phyloP scores from a whole-genome alignment of 1,140 invertebrate genomes.

The Chlorops oryzae region DNA sequence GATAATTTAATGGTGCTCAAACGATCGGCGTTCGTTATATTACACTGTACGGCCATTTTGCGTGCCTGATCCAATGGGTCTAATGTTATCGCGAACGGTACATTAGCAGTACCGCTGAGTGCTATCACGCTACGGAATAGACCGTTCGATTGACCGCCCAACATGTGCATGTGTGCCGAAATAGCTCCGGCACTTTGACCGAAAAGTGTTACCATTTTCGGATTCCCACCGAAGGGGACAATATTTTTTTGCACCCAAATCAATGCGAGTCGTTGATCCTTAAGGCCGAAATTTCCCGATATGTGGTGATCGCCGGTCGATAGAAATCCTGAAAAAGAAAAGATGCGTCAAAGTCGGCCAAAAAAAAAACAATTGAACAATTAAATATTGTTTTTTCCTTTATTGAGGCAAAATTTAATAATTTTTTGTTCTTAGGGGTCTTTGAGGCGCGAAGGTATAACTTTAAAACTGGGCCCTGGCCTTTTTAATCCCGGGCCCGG shows the following conservation, averaged over 20 bases:
- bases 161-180: slow-evolving; percentile 48
- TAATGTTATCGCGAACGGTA: slow-evolving; percentile 55
- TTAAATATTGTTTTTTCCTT: too few relatives aligned
- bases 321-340: slow-evolving; percentile 31
- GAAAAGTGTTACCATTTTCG: slow-evolving; percentile 53
- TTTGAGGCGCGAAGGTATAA: too few relatives aligned
- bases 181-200: slow-evolving; percentile 55
- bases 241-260: slow-evolving; percentile 47
- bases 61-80: slow-evolving; percentile 47
- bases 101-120: slow-evolving; percentile 57
- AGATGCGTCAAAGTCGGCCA: not conserved
- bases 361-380: too few relatives aligned
- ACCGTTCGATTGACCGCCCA: slow-evolving; percentile 45
- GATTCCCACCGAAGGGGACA: slow-evolving; percentile 46
- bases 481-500: too few relatives aligned
- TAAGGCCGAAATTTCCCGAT: slow-evolving; percentile 56
- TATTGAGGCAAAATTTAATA: too few relatives aligned
- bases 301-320: slow-evolving; percentile 40
- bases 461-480: too few relatives aligned
- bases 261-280: slow-evolving; percentile 54
- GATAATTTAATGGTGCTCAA: slow-evolving; percentile 29
- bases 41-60: slow-evolving; percentile 23
- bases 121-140: slow-evolving; percentile 53
- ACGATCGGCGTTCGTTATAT: slow-evolving; percentile 20
- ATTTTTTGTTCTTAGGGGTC: too few relatives aligned